Conservation (phyloP, 2,113 vertebrate genomes). For the Egretta garzetta region DNA sequence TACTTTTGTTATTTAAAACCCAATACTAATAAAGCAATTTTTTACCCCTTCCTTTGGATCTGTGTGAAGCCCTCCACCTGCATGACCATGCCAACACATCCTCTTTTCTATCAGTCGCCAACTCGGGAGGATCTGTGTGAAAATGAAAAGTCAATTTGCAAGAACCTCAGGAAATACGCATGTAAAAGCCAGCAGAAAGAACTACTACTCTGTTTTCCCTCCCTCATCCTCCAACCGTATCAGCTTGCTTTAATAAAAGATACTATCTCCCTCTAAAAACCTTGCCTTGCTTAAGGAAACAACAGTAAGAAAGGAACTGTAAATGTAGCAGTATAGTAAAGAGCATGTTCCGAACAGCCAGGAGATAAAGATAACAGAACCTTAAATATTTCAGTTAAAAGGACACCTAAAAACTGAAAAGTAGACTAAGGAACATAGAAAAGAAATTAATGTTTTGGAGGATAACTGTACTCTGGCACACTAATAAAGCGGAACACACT, state of each 20-base stretch:
- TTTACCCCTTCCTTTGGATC: conserved; percentile 96
- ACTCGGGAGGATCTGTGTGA: conserved; percentile 76
- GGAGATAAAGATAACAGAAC: not conserved
- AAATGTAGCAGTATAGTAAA: not conserved
- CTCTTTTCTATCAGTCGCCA: conserved; percentile 83
- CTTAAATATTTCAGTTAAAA: not conserved
- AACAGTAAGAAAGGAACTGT: not conserved
- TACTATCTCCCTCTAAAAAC: not conserved
- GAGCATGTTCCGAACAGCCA: not conserved
- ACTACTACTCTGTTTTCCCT: not conserved
- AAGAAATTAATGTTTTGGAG: not conserved
- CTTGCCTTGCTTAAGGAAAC: not conserved
- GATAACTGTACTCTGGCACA: not conserved
- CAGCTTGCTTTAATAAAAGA: not conserved
- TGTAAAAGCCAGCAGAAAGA: not conserved
- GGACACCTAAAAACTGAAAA: not conserved
- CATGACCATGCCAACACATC: conserved; percentile 93
- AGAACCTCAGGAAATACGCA: conserved; percentile 10
- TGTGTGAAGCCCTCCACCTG: conserved; percentile 89
- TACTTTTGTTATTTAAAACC: not conserved
- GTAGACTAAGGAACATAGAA: not conserved
- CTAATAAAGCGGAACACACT: not conserved
- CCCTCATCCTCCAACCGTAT: not conserved
- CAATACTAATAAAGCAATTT: not conserved
- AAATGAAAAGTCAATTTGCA: conserved; percentile 25